Conservation (phyloP, 2,113 vertebrate genomes). For the Pelusios castaneus region DNA sequence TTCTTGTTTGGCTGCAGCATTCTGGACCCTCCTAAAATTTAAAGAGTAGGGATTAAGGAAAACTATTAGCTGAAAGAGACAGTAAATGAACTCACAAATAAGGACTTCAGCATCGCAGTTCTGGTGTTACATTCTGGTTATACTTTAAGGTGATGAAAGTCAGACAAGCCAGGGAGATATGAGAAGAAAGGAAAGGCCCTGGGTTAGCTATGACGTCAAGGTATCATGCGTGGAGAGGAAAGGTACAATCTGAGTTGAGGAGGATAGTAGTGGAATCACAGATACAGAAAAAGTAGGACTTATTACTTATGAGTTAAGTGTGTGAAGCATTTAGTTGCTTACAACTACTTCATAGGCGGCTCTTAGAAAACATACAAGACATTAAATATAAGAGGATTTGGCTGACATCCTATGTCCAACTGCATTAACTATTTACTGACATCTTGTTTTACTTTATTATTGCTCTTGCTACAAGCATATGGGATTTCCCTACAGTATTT, state of each 20-base stretch:
- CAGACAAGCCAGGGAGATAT: background rate
- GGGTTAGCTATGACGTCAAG: background rate
- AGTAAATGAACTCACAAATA: background rate
- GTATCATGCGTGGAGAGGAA: background rate
- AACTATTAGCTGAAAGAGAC: background rate
- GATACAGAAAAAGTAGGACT: slow-evolving; percentile 27
- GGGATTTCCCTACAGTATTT: slow-evolving; percentile 62
- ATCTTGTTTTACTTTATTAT: slow-evolving; percentile 59
- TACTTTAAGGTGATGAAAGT: background rate
- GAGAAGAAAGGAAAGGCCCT: slow-evolving; percentile 12
- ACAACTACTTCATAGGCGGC: slow-evolving; percentile 60
- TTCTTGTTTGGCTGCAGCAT: background rate
- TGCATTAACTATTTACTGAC: slow-evolving; percentile 71
- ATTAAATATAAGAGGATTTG: slow-evolving; percentile 61
- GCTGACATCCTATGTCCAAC: slow-evolving; percentile 64
- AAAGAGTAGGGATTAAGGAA: background rate
- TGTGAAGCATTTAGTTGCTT: slow-evolving; percentile 56
- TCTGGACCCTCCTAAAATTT: background rate
- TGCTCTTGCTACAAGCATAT: slow-evolving; percentile 38
- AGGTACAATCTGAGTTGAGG: slow-evolving; percentile 12
- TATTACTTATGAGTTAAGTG: slow-evolving; percentile 22
- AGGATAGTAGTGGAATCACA: background rate
- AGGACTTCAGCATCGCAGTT: background rate
- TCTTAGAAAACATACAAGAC: slow-evolving; percentile 64
- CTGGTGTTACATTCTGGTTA: background rate